A percentile compares a stretch with the other conserved stretches of the same genome.
Evolutionary conservation across 2,797 vertebrate species (phyloP).

Genomic region (Labroides dimidiatus): DNA sequence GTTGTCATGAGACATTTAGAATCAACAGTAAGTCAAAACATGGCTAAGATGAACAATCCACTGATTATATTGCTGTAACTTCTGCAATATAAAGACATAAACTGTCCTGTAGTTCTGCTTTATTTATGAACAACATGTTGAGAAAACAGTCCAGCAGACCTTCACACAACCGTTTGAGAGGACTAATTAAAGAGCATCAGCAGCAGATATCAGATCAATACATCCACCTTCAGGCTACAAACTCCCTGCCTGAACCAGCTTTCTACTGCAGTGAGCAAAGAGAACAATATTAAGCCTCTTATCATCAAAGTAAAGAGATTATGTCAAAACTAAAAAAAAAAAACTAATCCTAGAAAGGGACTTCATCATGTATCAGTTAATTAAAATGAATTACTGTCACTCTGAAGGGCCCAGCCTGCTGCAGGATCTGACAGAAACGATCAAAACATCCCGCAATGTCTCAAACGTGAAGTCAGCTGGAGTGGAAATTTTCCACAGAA

Average conservation of each 20-base stretch:
- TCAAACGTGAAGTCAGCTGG: conserved; percentile 15
- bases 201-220: conserved; percentile 48
- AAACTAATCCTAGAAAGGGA: conserved; percentile 11
- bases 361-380: conserved; percentile 27
- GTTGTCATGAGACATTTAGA: too few relatives aligned
- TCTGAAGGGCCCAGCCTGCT: not conserved
- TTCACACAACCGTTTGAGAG: conserved; percentile 29
- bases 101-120: not conserved
- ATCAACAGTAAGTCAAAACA: too few relatives aligned
- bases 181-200: conserved; percentile 36
- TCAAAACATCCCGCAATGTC: conserved; percentile 12
- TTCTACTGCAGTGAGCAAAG: conserved; percentile 15
- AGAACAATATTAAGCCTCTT: conserved; percentile 38
- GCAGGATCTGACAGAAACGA: conserved; percentile 21
- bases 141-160: conserved; percentile 24
- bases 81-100: too few relatives aligned
- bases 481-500: not conserved
- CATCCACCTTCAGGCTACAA: conserved; percentile 17
- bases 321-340: conserved; percentile 12
- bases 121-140: conserved; percentile 1
- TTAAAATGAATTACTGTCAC: conserved; percentile 33
- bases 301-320: conserved; percentile 40
- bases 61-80: too few relatives aligned
- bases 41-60: too few relatives aligned
- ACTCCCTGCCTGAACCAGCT: conserved; percentile 22